Conservation (phyloP, 2,888 invertebrate genomes). For the Eupithecia subfuscata region DNA sequence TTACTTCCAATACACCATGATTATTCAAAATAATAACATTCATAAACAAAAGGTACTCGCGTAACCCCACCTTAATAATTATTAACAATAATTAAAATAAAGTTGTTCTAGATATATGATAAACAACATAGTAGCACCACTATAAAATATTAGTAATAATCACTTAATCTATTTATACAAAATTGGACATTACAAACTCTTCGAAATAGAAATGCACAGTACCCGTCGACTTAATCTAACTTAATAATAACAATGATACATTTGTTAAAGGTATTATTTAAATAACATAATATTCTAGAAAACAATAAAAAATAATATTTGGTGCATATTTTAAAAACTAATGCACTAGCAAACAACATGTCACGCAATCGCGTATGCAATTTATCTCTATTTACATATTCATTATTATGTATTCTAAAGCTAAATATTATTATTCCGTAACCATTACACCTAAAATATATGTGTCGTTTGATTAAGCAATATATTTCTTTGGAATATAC, state of each 20-base stretch:
- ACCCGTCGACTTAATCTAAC: constrained; percentile 78
- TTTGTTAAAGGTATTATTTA: constrained; percentile 26
- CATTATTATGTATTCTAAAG: constrained; percentile 9
- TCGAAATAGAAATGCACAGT: constrained; percentile 75
- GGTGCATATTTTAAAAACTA: constrained; percentile 61
- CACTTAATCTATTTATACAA: constrained; percentile 71
- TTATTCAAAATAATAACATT: constrained; percentile 56
- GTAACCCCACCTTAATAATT: constrained; percentile 75
- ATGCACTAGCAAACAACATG: constrained; percentile 44
- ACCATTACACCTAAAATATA: constrained; percentile 42
- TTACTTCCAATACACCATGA: constrained; percentile 44
- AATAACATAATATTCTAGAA: constrained; percentile 18
- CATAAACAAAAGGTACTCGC: constrained; percentile 79
- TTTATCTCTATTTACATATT: constrained; percentile 29
- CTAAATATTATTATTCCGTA: constrained; percentile 35
- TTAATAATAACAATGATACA: constrained; percentile 40
- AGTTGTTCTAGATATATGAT: constrained; percentile 53
- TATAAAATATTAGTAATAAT: constrained; percentile 45
- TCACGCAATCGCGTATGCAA: constrained; percentile 23
- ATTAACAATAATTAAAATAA: constrained; percentile 43
- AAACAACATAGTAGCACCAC: constrained; percentile 70
- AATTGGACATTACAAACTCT: constrained; percentile 75
- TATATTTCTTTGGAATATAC: constrained; percentile 17
- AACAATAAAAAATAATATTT: constrained; percentile 52
- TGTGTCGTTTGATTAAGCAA: constrained; percentile 57